phyloP scores from a whole-genome alignment of 2,888 invertebrate genomes.

The Megaustenia siamemsis region DNA sequence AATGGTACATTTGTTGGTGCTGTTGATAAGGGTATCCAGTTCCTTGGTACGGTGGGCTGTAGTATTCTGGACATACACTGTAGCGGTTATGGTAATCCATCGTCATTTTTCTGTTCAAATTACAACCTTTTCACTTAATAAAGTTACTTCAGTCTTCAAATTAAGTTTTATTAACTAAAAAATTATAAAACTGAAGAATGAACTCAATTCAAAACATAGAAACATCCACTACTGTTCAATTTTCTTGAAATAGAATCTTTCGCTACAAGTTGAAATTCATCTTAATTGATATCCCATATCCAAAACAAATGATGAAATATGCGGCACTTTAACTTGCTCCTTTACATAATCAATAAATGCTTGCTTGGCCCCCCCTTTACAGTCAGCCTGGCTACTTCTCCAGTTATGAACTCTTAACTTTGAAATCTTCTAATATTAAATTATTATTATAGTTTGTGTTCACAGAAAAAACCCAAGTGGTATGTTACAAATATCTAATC shows the following conservation, averaged over 20 bases:
- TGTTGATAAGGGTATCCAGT: slow-evolving; percentile 49
- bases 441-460: background rate
- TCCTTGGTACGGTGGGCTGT: slow-evolving; percentile 52
- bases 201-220: background rate
- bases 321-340: slow-evolving; percentile 12
- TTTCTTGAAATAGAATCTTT: background rate
- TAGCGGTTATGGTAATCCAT: slow-evolving; percentile 59
- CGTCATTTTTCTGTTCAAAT: slow-evolving; percentile 42
- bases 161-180: background rate
- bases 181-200: background rate
- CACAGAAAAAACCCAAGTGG: background rate
- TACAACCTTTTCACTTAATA: background rate
- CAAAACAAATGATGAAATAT: slow-evolving; percentile 13
- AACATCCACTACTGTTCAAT: background rate
- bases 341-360: slow-evolving; percentile 25
- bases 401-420: background rate
- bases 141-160: background rate
- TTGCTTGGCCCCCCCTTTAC: background rate
- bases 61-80: slow-evolving; percentile 58
- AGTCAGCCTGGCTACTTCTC: no score
- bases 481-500: background rate
- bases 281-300: background rate
- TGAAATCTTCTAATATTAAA: background rate
- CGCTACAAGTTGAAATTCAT: background rate
- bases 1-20: slow-evolving; percentile 5